Conservation (phyloP, 2,888 invertebrate species). For the Ornithoptera priamus region DNA sequence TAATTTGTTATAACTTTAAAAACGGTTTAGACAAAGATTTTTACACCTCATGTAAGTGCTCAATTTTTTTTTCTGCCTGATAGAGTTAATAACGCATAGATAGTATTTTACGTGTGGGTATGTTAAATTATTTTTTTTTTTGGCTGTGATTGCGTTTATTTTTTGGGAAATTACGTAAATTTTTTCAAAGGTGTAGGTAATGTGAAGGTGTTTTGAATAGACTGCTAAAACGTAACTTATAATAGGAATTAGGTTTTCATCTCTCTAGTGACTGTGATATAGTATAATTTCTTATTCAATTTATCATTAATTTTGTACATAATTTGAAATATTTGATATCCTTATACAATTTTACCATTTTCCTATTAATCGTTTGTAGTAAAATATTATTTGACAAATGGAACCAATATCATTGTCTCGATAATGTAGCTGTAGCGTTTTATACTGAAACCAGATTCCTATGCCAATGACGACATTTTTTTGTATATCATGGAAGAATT, state of each 20-base stretch:
- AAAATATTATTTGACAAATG: constrained; percentile 39
- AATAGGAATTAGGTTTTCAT: constrained; percentile 60
- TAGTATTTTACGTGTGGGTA: constrained; percentile 10
- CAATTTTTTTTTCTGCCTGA: constrained; percentile 23
- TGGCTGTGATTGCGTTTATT: constrained; percentile 28
- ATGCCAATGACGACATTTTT: constrained; percentile 46
- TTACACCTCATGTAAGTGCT: constrained; percentile 41
- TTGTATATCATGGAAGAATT: constrained; percentile 54
- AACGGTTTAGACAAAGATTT: constrained; percentile 42
- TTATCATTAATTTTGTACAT: constrained; percentile 65
- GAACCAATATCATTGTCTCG: constrained; percentile 42
- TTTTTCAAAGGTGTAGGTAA: constrained; percentile 53
- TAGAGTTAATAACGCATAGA: not conserved
- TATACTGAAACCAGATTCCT: constrained; percentile 57
- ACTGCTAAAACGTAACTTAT: constrained; percentile 63
- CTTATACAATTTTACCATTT: constrained; percentile 75
- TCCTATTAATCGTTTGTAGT: constrained; percentile 63
- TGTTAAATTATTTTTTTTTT: constrained; percentile 21
- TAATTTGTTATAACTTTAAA: constrained; percentile 62
- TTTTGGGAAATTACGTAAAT: constrained; percentile 41
- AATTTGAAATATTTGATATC: constrained; percentile 74
- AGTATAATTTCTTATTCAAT: constrained; percentile 71
- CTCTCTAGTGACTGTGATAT: constrained; percentile 79
- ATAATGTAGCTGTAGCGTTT: constrained; percentile 50
- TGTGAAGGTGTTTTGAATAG: constrained; percentile 67